These are phyloP conservation scores for Melanotaenia boesemani DNA, from an alignment of 2,797 vertebrate species.

Conservation along the genomic window DNA sequence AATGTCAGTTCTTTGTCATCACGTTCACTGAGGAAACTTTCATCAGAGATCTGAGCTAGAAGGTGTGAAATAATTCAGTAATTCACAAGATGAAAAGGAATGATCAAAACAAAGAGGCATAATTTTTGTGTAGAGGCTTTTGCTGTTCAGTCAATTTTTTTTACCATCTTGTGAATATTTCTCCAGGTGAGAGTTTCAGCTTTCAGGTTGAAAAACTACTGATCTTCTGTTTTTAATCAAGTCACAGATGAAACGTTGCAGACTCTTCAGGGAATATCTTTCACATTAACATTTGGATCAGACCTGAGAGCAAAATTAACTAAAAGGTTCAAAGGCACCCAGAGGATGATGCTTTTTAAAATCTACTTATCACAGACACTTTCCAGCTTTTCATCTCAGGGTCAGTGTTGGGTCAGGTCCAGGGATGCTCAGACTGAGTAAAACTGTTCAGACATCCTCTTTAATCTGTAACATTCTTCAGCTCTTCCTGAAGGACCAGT, in stretches of 20 bases:
- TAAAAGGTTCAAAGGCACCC: not conserved
- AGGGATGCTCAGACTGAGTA: slow-evolving; percentile 12
- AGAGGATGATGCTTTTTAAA: not conserved
- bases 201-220: not conserved
- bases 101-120: not conserved
- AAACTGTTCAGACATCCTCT: slow-evolving; percentile 23
- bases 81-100: not conserved
- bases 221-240: not conserved
- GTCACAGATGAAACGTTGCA: slow-evolving; percentile 1
- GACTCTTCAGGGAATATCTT: slow-evolving; percentile 1
- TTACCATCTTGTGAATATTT: not conserved
- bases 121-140: not conserved
- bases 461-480: slow-evolving; percentile 22
- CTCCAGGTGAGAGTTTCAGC: not conserved
- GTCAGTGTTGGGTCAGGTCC: slow-evolving; percentile 15
- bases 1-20: not conserved
- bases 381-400: slow-evolving; percentile 13
- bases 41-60: no score
- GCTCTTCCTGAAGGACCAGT: slow-evolving; percentile 9
- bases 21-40: no score
- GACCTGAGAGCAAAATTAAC: not conserved
- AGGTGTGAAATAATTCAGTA: not conserved
- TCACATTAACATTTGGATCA: slow-evolving; percentile 9
- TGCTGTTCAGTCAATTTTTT: not conserved
- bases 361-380: not conserved